A percentile compares a stretch with the other conserved stretches of the same genome.
Conservation (phyloP, 1,140 invertebrate genomes). For the Homarus americanus region DNA sequence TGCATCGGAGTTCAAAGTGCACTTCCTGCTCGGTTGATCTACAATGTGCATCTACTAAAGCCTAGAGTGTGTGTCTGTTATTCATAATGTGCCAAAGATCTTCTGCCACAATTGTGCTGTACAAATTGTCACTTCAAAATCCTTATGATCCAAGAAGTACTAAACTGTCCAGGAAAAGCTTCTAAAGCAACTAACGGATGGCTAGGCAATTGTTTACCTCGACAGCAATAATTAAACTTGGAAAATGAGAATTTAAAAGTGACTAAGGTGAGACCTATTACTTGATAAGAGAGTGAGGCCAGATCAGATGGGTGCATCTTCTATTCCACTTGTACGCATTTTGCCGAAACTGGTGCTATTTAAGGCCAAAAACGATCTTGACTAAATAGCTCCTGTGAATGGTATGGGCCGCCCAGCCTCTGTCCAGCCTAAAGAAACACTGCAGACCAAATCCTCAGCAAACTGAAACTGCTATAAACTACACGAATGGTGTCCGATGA, state of each 20-base stretch:
- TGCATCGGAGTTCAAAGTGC: slow-evolving; percentile 66
- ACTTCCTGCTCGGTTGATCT: slow-evolving; percentile 51
- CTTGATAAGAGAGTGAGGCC: slow-evolving; percentile 64
- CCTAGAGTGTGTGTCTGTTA: slow-evolving; percentile 70
- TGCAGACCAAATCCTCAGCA: slow-evolving; percentile 71
- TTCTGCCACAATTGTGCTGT: slow-evolving; percentile 73
- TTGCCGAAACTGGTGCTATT: slow-evolving; percentile 65
- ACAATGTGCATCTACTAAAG: slow-evolving; percentile 64
- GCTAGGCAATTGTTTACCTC: slow-evolving; percentile 22
- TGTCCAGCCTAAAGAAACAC: slow-evolving; percentile 67
- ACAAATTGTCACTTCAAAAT: slow-evolving; percentile 63
- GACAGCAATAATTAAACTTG: slow-evolving; percentile 41
- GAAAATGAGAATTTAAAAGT: slow-evolving; percentile 54
- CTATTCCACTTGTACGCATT: slow-evolving; percentile 45
- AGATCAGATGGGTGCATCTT: slow-evolving; percentile 71
- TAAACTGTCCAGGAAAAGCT: slow-evolving; percentile 42
- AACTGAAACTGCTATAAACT: slow-evolving; percentile 55
- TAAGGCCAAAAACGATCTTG: slow-evolving; percentile 58
- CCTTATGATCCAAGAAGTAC: slow-evolving; percentile 59
- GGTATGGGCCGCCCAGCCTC: slow-evolving; percentile 69
- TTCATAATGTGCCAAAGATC: slow-evolving; percentile 69
- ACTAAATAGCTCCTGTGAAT: slow-evolving; percentile 73
- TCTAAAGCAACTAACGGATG: slow-evolving; percentile 6
- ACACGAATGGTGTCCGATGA: slow-evolving; percentile 51
- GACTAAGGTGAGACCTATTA: slow-evolving; percentile 62